Conservation (phyloP, 1,140 invertebrate genomes). For the Leptopilina boulardi region DNA sequence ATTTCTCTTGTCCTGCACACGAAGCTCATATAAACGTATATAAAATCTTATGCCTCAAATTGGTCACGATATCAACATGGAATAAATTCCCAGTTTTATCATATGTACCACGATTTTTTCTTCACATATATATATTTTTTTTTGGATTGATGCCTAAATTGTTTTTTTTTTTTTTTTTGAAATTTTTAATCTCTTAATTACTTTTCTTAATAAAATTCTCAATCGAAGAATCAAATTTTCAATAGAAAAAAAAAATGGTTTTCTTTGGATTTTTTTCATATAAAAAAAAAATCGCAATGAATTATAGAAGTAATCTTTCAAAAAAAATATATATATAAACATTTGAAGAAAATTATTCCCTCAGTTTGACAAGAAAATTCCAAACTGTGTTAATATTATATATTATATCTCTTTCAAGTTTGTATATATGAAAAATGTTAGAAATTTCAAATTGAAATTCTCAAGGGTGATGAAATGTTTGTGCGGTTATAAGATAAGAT, state of each 20-base stretch:
- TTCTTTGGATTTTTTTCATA: background rate
- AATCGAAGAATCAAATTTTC: too few species aligned
- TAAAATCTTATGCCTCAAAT: conserved; percentile 30
- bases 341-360: too few species aligned
- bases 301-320: too few species aligned
- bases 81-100: conserved; percentile 8
- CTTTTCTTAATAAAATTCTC: too few species aligned
- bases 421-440: too few species aligned
- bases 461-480: background rate
- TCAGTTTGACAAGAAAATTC: background rate
- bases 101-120: background rate
- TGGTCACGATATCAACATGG: background rate
- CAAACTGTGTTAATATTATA: background rate
- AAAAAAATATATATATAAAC: too few species aligned
- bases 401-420: too few species aligned
- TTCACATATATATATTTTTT: background rate
- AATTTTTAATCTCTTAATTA: too few species aligned
- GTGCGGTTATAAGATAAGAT: background rate
- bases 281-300: too few species aligned
- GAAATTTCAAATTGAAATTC: conserved; percentile 7
- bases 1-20: conserved; percentile 19
- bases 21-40: conserved; percentile 32
- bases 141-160: background rate
- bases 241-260: too few species aligned
- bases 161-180: too few species aligned